Evolutionary conservation across 2,888 invertebrate species (phyloP).

Genomic region (Conchocele bisecta): DNA sequence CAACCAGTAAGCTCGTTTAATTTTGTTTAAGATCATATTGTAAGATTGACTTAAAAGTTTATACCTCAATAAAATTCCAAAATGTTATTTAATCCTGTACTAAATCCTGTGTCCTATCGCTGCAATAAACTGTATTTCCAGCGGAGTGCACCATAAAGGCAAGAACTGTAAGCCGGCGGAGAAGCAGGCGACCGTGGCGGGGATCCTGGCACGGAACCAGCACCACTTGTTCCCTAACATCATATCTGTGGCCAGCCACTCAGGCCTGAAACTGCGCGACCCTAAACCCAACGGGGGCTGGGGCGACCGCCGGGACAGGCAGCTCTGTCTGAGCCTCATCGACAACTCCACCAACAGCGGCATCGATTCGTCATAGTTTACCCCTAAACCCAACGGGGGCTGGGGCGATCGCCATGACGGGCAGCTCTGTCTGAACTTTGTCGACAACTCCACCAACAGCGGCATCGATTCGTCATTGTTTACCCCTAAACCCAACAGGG

Average conservation of each 20-base stretch:
- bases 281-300: conserved; percentile 93
- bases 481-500: conserved; percentile 90
- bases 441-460: conserved; percentile 51
- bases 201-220: conserved; percentile 81
- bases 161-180: conserved; percentile 85
- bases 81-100: too few species aligned
- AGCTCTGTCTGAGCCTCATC: conserved; percentile 86
- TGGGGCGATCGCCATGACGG: conserved; percentile 98
- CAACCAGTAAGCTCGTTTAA: too few species aligned
- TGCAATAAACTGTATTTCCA: conserved; percentile 84
- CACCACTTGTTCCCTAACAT: conserved; percentile 83
- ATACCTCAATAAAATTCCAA: too few species aligned
- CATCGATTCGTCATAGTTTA: too few species aligned
- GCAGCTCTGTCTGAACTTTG: conserved; percentile 87
- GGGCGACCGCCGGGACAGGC: conserved; percentile 95
- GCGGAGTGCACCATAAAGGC: conserved; percentile 95
- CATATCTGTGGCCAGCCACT: conserved; percentile 85
- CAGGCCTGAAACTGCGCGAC: conserved; percentile 83
- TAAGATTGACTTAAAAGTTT: too few species aligned
- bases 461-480: too few species aligned
- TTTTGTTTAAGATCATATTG: too few species aligned
- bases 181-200: conserved; percentile 77
- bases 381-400: conserved; percentile 91
- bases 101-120: too few species aligned
- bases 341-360: conserved; percentile 43